These are phyloP conservation scores for Astreopora myriophthalma DNA, from an alignment of 64 coral and sea anemone species.

Conservation along the genomic window DNA sequence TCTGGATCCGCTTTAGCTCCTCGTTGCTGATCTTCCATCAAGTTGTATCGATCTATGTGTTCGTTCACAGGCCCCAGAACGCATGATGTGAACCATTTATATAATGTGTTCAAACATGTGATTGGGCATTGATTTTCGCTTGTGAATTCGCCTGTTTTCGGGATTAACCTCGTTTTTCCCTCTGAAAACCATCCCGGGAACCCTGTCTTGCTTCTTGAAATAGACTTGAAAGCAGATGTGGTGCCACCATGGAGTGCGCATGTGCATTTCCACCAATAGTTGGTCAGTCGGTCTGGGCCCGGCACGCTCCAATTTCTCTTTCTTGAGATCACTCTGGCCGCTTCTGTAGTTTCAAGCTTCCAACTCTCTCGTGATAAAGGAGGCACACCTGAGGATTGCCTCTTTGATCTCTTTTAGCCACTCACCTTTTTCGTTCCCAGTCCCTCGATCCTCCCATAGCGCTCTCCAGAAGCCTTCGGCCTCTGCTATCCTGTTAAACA, in stretches of 20 bases:
- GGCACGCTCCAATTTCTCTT: background rate
- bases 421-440: too few relatives aligned
- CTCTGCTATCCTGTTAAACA: background rate
- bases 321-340: background rate
- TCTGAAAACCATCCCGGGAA: constrained; percentile 18
- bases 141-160: background rate
- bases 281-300: constrained; percentile 5
- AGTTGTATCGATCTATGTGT: constrained; percentile 35
- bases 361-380: background rate
- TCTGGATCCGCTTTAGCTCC: constrained; percentile 38
- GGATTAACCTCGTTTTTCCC: background rate
- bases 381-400: background rate
- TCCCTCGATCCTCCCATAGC: too few relatives aligned
- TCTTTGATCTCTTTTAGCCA: background rate
- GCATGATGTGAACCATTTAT: constrained; percentile 64
- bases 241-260: background rate
- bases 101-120: constrained; percentile 74
- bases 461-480: too few relatives aligned
- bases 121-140: constrained; percentile 70
- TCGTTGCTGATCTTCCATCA: constrained; percentile 2
- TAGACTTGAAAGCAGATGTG: background rate
- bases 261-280: constrained; percentile 6
- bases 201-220: background rate
- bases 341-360: background rate
- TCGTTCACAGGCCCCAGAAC: constrained; percentile 49